Conservation (phyloP, 2,888 invertebrate genomes). For the Halictus ligatus region DNA sequence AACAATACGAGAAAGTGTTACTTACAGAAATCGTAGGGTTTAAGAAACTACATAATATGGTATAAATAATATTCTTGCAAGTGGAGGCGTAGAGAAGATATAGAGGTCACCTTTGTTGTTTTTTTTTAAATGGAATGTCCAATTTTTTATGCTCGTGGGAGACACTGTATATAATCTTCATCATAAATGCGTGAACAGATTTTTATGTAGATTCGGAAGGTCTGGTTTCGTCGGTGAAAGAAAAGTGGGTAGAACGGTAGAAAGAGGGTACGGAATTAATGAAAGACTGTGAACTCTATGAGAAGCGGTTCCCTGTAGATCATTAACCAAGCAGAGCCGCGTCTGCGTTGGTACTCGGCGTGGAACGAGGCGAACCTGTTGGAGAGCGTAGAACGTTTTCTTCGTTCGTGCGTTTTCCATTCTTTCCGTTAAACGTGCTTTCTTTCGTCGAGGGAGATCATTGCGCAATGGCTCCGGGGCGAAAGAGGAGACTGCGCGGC, state of each 20-base stretch:
- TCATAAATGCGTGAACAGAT: neutral
- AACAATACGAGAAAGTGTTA: too few relatives aligned
- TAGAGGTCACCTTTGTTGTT: too few relatives aligned
- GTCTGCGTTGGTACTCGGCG: neutral
- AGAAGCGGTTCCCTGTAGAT: neutral
- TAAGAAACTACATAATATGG: too few relatives aligned
- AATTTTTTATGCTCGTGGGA: too few relatives aligned
- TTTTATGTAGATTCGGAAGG: too few relatives aligned
- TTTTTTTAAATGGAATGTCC: too few relatives aligned
- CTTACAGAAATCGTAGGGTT: too few relatives aligned
- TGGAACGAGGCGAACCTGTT: neutral
- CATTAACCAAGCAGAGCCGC: neutral
- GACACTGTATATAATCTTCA: neutral
- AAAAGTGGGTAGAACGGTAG: neutral
- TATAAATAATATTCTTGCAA: too few relatives aligned
- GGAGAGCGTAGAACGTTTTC: neutral
- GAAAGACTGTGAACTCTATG: neutral
- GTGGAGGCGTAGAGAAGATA: too few relatives aligned
- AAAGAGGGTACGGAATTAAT: neutral
- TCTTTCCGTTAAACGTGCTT: neutral
- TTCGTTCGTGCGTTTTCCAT: neutral
- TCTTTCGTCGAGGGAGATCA: neutral
- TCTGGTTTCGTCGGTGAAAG: neutral
- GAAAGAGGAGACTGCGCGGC: neutral
- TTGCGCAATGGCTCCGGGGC: neutral